phyloP scores from a whole-genome alignment of 1,140 invertebrate species.

The Chlorops oryzae region DNA sequence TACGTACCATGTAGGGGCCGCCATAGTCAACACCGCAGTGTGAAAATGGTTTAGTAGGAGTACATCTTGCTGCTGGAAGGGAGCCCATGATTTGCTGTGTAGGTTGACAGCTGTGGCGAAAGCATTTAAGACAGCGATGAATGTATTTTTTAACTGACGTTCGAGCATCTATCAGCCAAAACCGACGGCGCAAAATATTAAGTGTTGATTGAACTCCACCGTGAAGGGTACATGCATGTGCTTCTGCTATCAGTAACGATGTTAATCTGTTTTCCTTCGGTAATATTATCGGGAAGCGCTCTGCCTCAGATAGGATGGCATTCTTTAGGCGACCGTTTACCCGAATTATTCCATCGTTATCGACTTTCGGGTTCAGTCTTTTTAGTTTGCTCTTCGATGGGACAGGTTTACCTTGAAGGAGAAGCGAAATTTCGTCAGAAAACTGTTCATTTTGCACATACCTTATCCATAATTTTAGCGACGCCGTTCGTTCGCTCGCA shows the following conservation, averaged over 20 bases:
- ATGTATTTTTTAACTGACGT: no score
- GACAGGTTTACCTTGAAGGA: neutral
- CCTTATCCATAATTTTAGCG: neutral
- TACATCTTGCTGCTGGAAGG: slow-evolving; percentile 20
- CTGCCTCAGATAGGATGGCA: neutral
- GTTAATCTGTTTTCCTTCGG: neutral
- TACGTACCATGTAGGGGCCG: slow-evolving; percentile 13
- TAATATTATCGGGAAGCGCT: neutral
- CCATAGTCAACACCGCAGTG: slow-evolving; percentile 29
- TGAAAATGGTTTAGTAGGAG: slow-evolving; percentile 23
- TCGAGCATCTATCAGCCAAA: no score
- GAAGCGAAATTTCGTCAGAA: neutral
- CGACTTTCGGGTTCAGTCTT: neutral
- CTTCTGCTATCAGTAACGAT: neutral
- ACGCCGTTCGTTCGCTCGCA: neutral
- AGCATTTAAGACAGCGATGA: neutral
- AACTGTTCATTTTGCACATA: neutral
- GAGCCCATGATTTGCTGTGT: slow-evolving; percentile 22
- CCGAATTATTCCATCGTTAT: neutral
- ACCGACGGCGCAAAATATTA: neutral
- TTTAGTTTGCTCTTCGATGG: neutral
- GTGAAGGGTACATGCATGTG: neutral
- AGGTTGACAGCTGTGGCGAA: neutral
- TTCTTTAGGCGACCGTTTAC: neutral
- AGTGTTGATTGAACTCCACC: neutral